A percentile compares a stretch with the other conserved stretches of the same genome.
Conservation (phyloP, 2,113 vertebrate genomes). For the Coptodon rendalli region DNA sequence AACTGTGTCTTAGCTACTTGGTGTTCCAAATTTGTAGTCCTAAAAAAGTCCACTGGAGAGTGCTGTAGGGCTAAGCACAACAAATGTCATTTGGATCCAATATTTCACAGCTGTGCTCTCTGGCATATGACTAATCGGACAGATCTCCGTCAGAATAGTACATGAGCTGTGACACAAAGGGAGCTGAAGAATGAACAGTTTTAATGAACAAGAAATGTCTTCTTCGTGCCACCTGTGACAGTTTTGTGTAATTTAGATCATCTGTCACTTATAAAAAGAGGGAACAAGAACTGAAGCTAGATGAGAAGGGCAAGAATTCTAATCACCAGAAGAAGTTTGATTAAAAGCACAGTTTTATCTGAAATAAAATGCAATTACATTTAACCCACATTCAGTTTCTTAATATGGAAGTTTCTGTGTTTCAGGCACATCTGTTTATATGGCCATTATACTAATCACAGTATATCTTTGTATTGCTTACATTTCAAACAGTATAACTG, state of each 20-base stretch:
- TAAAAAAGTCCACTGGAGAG: constrained; percentile 23
- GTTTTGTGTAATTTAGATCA: background rate
- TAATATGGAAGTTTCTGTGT: background rate
- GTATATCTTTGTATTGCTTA: background rate
- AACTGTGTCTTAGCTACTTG: background rate
- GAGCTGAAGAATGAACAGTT: background rate
- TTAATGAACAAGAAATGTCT: background rate
- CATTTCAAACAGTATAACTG: background rate
- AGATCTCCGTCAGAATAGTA: constrained; percentile 18
- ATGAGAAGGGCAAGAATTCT: background rate
- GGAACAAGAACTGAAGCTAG: background rate
- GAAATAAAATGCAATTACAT: background rate
- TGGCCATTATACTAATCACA: background rate
- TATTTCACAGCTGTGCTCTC: constrained; percentile 23
- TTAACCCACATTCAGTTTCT: background rate
- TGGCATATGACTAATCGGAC: constrained; percentile 36
- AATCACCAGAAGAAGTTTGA: background rate
- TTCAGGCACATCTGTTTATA: background rate
- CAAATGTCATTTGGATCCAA: background rate
- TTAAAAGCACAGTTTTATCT: background rate
- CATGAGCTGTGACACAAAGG: constrained; percentile 10
- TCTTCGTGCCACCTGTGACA: background rate
- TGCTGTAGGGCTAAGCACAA: background rate
- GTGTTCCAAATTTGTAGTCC: background rate
- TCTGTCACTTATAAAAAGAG: background rate